Percentiles rank a stretch among this genome's conserved stretches.
phyloP scores from a whole-genome alignment of 2,888 invertebrate species.

The Bhutanitis thaidina region DNA sequence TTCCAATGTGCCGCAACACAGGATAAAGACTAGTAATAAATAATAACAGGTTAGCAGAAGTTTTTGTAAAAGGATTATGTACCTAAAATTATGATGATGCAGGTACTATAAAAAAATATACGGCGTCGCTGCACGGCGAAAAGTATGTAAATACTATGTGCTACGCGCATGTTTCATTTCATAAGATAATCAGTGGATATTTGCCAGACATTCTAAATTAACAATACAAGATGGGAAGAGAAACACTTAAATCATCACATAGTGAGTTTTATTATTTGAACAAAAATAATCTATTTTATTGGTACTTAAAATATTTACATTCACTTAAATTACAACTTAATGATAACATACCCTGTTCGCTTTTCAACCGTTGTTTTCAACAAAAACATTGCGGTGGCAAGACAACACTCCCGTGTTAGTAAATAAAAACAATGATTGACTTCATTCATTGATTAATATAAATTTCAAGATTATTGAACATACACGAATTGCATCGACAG shows the following conservation, averaged over 20 bases:
- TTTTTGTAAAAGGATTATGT: no score
- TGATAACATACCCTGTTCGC: slow-evolving; percentile 75
- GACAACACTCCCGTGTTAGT: slow-evolving; percentile 32
- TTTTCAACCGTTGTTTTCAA: slow-evolving; percentile 74
- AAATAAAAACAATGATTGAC: slow-evolving; percentile 6
- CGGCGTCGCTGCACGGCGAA: no score
- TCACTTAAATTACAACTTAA: slow-evolving; percentile 68
- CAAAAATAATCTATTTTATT: slow-evolving; percentile 70
- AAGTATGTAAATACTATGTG: no score
- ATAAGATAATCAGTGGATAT: no score
- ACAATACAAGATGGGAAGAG: no score
- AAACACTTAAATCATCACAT: slow-evolving; percentile 56
- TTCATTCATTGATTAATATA: slow-evolving; percentile 5
- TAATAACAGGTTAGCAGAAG: no score
- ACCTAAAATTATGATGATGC: no score
- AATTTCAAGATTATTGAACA: slow-evolving; percentile 5
- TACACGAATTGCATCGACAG: slow-evolving; percentile 20
- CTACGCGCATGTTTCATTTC: no score
- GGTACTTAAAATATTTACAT: slow-evolving; percentile 74
- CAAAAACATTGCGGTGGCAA: slow-evolving; percentile 53
- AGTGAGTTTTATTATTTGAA: slow-evolving; percentile 76
- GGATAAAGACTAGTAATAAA: no score
- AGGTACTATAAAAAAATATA: no score
- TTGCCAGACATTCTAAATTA: no score
- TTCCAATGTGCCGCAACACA: no score